A percentile compares a stretch with the other conserved stretches of the same genome.
phyloP scores from a whole-genome alignment of 2,113 vertebrate genomes.

The Bombycilla garrulus region DNA sequence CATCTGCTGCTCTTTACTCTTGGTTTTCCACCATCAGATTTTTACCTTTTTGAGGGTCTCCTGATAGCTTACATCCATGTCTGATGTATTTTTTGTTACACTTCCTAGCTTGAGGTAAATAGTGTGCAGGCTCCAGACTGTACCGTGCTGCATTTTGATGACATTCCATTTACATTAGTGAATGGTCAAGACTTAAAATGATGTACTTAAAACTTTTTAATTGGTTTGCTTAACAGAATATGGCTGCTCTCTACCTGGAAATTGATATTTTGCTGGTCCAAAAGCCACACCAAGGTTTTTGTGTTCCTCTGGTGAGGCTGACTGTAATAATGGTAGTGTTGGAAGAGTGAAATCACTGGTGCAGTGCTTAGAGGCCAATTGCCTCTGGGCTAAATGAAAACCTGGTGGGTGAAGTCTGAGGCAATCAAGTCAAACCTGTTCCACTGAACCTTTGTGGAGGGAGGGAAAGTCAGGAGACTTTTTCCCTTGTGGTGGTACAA shows the following conservation, averaged over 20 bases:
- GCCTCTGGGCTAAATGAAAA: background rate
- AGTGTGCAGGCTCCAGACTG: background rate
- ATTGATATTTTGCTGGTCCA: background rate
- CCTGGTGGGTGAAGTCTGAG: background rate
- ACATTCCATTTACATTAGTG: background rate
- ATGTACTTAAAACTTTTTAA: background rate
- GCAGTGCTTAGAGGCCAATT: background rate
- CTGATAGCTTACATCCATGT: background rate
- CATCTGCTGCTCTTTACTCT: background rate
- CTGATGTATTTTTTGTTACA: background rate
- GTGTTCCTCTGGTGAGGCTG: background rate
- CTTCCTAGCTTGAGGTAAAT: background rate
- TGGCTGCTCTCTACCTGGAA: background rate
- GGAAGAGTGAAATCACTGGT: background rate
- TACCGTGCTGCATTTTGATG: background rate
- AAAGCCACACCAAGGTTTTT: background rate
- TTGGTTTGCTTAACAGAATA: background rate
- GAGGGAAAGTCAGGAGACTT: background rate
- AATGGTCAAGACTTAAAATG: background rate
- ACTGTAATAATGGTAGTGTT: background rate
- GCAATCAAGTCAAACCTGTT: constrained; percentile 48
- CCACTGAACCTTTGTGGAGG: background rate
- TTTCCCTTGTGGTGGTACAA: background rate
- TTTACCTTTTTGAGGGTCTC: background rate
- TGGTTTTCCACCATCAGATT: background rate